Conservation (phyloP, 2,888 invertebrate species). For the Schizotus pectinicornis region DNA sequence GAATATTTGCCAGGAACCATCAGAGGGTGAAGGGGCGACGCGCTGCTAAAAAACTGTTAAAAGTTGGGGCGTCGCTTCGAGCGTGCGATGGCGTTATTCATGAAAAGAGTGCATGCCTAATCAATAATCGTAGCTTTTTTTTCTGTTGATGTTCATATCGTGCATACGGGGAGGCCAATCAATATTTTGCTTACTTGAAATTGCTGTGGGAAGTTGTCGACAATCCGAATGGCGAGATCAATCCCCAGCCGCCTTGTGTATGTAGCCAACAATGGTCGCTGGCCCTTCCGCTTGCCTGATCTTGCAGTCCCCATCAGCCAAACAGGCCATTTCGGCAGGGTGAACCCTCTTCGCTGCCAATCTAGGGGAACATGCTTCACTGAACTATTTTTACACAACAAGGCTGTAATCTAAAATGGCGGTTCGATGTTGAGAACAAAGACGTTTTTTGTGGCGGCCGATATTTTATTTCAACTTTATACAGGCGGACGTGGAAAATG, state of each 20-base stretch:
- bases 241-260: constrained; percentile 14
- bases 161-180: too few species aligned
- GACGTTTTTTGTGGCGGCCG: constrained; percentile 47
- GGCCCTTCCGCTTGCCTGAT: constrained; percentile 52
- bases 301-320: constrained; percentile 45
- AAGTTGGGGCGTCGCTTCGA: too few species aligned
- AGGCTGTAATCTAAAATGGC: constrained; percentile 57
- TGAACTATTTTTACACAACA: constrained; percentile 59
- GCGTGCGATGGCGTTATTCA: too few species aligned
- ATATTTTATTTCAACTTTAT: constrained; percentile 31
- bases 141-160: too few species aligned
- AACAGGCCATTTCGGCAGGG: constrained; percentile 48
- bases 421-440: constrained; percentile 50
- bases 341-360: constrained; percentile 53
- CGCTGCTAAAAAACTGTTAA: too few species aligned
- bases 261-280: constrained; percentile 43
- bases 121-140: too few species aligned
- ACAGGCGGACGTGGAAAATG: constrained; percentile 1
- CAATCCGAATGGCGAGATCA: constrained; percentile 22
- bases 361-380: constrained; percentile 57
- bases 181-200: neutral
- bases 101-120: too few species aligned
- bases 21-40: too few species aligned
- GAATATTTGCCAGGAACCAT: too few species aligned
- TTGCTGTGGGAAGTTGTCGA: constrained; percentile 14